Base-by-base conservation (phyloP, 2,797 vertebrate genomes). In the Sphaeramia orbicularis region DNA sequence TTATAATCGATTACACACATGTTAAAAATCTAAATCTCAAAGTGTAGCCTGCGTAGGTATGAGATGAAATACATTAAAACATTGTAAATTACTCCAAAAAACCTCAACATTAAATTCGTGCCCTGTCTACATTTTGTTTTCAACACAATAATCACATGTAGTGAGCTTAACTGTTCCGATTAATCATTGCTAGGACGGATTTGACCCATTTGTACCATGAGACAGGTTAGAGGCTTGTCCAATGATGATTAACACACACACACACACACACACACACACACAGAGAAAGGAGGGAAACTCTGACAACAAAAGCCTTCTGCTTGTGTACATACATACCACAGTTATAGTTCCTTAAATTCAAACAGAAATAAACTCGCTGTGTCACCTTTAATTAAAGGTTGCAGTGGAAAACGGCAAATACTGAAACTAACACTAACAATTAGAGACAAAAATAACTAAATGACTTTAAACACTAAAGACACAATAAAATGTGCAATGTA, bases 181-280 rank as follows among this genome's bases (percentile, higher is more conserved):
- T 88, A 92, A 91, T 91, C 64, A 86, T 90, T 90, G 73, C 56
- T 73, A 49, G 64, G 13, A 30, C 62, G 54, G 56, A 77, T 72
- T 49, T 80, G 59, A 83, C 73, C 56, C 42, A 68, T 70, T 64
- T 81, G 51, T 64, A 60, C 76, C 18, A 19, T 50, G 51, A 68
- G 65, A 58, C 59, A 12, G 71, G 78, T 76, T 51, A 78, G 4
- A 21, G 56, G 67, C 59, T 78, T 67, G 71, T 74, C 78, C 57
- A 53, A 58, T 61, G 19, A 83, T 80, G 63, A 89, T 87, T 90
- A 80, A 87, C 65, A 80, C 36, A 55, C 41, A 54, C 30, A 32
- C n/a, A n/a, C n/a, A n/a, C n/a, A n/a, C n/a, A n/a, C 65, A 10
- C 35, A 12, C 35, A 53, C 27, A 13, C 65, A 65, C 5, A 47